A percentile compares a stretch with the other conserved stretches of the same genome.
These are phyloP conservation scores for Sebastes kiyomatsui DNA, from an alignment of 2,797 vertebrate species.

Conservation along the genomic window DNA sequence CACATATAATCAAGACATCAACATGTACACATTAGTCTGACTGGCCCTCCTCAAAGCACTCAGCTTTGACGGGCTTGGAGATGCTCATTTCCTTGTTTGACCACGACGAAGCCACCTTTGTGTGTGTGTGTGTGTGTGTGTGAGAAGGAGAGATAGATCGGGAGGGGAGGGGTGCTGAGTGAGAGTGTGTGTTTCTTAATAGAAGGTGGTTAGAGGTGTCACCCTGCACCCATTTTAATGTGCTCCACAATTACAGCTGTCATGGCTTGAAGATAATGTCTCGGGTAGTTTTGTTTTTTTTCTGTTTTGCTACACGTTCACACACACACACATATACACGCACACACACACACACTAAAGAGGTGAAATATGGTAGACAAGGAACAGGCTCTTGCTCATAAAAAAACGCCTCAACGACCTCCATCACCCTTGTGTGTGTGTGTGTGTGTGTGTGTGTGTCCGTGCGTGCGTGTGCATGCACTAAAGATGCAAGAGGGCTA, in stretches of 20 bases:
- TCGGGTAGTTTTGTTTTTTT: slow-evolving; percentile 67
- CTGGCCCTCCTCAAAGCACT: slow-evolving; percentile 71
- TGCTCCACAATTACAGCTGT: slow-evolving; percentile 87
- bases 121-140: slow-evolving; percentile 8
- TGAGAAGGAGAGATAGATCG: slow-evolving; percentile 6
- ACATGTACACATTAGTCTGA: slow-evolving; percentile 69
- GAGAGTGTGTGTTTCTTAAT: slow-evolving; percentile 75
- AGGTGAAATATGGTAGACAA: slow-evolving; percentile 77
- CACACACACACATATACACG: slow-evolving; percentile 16
- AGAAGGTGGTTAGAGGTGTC: slow-evolving; percentile 83
- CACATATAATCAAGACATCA: slow-evolving; percentile 84
- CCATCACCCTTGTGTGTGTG: slow-evolving; percentile 64
- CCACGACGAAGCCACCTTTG: slow-evolving; percentile 74
- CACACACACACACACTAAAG: slow-evolving; percentile 38
- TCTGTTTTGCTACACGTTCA: slow-evolving; percentile 23
- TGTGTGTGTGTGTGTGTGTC: slow-evolving; percentile 21
- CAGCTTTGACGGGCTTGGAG: slow-evolving; percentile 62
- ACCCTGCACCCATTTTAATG: slow-evolving; percentile 85
- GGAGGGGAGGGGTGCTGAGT: slow-evolving; percentile 42
- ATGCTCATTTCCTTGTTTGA: slow-evolving; percentile 76
- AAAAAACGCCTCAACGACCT: slow-evolving; percentile 84
- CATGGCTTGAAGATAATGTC: slow-evolving; percentile 81
- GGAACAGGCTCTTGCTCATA: slow-evolving; percentile 81
- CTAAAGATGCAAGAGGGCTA: slow-evolving; percentile 44
- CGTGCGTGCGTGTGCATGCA: slow-evolving; percentile 23